Base-by-base conservation (phyloP, 2,888 invertebrate species). In the Vannuccia rotundouncinata region DNA sequence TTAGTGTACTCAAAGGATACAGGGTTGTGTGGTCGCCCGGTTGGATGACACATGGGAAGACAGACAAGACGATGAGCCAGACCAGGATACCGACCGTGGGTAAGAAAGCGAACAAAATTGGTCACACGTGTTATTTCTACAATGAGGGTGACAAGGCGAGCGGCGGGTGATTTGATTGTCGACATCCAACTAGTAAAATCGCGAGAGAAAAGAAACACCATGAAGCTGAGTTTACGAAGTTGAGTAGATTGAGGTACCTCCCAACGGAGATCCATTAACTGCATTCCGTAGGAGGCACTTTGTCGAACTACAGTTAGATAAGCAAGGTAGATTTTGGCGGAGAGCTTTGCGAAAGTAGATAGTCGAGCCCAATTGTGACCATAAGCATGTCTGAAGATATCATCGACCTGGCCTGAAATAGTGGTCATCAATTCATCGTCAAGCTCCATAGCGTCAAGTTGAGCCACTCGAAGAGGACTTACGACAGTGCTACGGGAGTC, bases 1-100 rank as follows among this genome's bases (percentile, higher is more conserved):
- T 79, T 78, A 0, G 77, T 78, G 79, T 77, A 79, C 5, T 74
- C 79, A 78, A 79, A 79, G 5, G 74, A 25, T 1, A 78, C 10
- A 0, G 22, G 25, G 22, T 28, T 22, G 28, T 22, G 27, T 28
- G 75, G 2, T n/a, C n/a, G 75, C 22, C 28, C 28, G 1, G 22
- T 22, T 30, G 75, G 75, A 30, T 75, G 75, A 30, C 28, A 22
- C 75, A 28, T 29, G n/a, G 29, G 77, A 0, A 78, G n/a, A 22
- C 73, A 28, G 0, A 79, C 22, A 13, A 79, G 76, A n/a, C 79
- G 75, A 17, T 74, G 25, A 17, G 29, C 1, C 0, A 79, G n/a
- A 22, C 30, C 29, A 31, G 73, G 74, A 25, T 1, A 78, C 28
- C 29, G 29, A 31, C 74, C 79, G 28, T 27, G 28, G 22, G 30